Base-by-base conservation (phyloP, 2,113 vertebrate species). In the Rhizomys pruinosus region DNA sequence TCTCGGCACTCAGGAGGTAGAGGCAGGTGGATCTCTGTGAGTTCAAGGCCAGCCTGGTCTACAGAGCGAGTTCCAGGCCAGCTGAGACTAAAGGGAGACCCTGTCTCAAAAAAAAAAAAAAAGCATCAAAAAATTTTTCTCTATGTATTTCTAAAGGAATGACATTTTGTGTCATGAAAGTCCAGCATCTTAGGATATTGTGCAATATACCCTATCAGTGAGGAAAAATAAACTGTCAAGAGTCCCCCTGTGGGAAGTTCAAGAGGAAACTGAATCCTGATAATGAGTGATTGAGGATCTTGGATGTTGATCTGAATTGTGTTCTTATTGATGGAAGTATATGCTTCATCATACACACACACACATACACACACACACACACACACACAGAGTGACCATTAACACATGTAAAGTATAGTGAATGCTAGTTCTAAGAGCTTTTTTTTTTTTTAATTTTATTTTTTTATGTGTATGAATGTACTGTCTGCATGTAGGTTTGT, bases 151-250 rank as follows among this genome's bases (percentile, higher is more conserved):
- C 27, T 27, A 59, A 87, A 39, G 12, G 13, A 81, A n/a, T 90
- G 76, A 81, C 44, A 1, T 39, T 87, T 96, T 80, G 72, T 32
- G 55, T 34, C n/a, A 27, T 63, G 87, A 79, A 44, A 92, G 64
- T 39, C 37, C 22, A 73, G 15, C n/a, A 81, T 81, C 32, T n/a
- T 90, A 66, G 29, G 32, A 22, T 66, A 64, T 55, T 66, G 25
- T 68, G 23, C 84, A 87, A 9, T 77, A 84, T 76, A 71, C 80
- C 39, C 42, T 87, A 27, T 64, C 57, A 76, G 19, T 47, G 39
- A 47, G 6, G 61, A 87, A 79, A 86, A 61, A 92, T 73, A 61
- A 71, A 42, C 15, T 80, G 29, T 68, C 22, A 42, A 32, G 91
- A 84, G 34, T 69, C 69, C 42, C 23, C 12, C 44, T 17, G 64